Conservation (phyloP, 2,888 invertebrate species). For the Agrotis ipsilon region DNA sequence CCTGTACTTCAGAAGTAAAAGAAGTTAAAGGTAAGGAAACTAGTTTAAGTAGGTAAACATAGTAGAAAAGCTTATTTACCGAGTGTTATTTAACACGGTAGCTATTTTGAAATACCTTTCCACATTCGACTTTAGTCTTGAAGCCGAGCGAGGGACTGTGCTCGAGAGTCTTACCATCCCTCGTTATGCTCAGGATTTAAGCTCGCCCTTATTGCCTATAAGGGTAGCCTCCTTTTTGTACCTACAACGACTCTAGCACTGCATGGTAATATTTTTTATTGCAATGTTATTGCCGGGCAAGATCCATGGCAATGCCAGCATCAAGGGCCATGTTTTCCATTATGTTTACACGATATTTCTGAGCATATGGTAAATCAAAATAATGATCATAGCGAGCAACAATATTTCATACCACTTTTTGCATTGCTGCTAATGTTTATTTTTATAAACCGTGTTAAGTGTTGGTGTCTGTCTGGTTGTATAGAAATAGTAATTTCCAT, state of each 20-base stretch:
- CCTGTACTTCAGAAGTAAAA: constrained; percentile 93
- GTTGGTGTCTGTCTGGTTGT: not conserved
- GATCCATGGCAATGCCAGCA: no score
- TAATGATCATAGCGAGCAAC: no score
- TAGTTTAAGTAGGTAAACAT: not conserved
- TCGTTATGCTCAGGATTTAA: not conserved
- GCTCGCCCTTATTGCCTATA: not conserved
- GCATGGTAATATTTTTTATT: not conserved
- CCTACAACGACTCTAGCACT: not conserved
- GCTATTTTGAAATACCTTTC: not conserved
- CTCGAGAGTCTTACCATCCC: no score
- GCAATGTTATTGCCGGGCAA: not conserved
- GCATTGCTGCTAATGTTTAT: no score
- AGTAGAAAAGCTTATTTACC: not conserved
- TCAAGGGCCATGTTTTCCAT: not conserved
- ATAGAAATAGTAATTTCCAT: not conserved
- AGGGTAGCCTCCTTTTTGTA: not conserved
- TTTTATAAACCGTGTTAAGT: not conserved
- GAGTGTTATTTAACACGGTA: not conserved
- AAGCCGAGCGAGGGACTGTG: not conserved
- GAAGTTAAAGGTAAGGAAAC: constrained; percentile 92
- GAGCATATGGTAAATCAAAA: not conserved
- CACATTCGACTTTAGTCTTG: no score
- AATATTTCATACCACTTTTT: not conserved
- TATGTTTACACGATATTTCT: not conserved